A percentile compares a stretch with the other conserved stretches of the same genome.
These are phyloP conservation scores for Tanypteryx hageni DNA, from an alignment of 2,888 invertebrate genomes.

Conservation along the genomic window DNA sequence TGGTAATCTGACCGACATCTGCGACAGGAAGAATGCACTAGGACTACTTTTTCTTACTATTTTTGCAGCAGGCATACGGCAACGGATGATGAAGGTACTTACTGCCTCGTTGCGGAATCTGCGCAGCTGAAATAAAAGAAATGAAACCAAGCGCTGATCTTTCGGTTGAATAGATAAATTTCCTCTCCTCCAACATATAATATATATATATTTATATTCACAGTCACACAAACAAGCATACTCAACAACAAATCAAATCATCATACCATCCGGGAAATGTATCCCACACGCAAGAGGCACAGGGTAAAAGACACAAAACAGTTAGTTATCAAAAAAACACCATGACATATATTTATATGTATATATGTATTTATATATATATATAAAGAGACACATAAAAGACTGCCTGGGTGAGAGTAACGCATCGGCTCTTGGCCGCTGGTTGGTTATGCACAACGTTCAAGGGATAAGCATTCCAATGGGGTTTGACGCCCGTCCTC, in stretches of 20 bases:
- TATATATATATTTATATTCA: neutral
- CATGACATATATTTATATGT: constrained; percentile 27
- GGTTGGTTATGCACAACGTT: neutral
- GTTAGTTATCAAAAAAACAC: constrained; percentile 56
- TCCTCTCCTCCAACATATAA: constrained; percentile 39
- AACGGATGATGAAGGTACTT: constrained; percentile 77
- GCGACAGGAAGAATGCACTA: neutral
- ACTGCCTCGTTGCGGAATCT: constrained; percentile 94
- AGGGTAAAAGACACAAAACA: constrained; percentile 48
- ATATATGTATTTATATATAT: constrained; percentile 18
- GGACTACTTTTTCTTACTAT: constrained; percentile 43
- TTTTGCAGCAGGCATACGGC: constrained; percentile 57
- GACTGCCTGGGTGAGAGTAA: constrained; percentile 61
- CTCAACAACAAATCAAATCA: constrained; percentile 35
- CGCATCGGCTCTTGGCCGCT: constrained; percentile 25
- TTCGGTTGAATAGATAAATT: constrained; percentile 24
- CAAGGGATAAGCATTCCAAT: constrained; percentile 44
- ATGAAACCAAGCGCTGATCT: constrained; percentile 63
- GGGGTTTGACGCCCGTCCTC: neutral
- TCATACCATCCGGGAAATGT: constrained; percentile 55
- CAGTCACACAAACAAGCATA: constrained; percentile 43
- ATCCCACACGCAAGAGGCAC: constrained; percentile 64
- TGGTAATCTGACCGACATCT: neutral
- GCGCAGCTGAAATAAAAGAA: constrained; percentile 86
- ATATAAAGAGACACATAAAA: constrained; percentile 57